Percentiles rank a stretch among this genome's conserved stretches.
phyloP scores from a whole-genome alignment of 2,797 vertebrate species.

The Iguana delicatissima region DNA sequence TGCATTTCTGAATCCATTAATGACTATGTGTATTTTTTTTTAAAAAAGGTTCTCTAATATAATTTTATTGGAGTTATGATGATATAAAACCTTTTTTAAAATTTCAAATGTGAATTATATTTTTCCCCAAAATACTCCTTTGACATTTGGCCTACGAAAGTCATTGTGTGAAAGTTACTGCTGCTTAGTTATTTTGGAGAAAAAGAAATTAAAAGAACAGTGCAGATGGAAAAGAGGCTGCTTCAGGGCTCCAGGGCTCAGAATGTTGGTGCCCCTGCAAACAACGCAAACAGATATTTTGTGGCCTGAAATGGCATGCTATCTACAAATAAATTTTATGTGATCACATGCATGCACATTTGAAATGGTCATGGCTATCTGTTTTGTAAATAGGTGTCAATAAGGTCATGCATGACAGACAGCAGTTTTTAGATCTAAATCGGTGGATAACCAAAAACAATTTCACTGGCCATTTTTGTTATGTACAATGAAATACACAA shows the following conservation, averaged over 20 bases:
- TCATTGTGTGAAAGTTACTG: background rate
- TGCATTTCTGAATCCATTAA: no score
- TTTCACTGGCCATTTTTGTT: no score
- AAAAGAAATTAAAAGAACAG: background rate
- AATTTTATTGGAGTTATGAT: background rate
- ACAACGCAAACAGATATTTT: background rate
- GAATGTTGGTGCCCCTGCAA: background rate
- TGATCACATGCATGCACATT: background rate
- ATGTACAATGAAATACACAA: no score
- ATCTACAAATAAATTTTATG: background rate
- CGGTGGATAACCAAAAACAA: no score
- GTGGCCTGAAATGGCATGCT: background rate
- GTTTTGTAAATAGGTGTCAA: background rate
- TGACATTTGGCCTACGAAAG: background rate
- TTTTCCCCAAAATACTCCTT: background rate
- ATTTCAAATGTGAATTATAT: background rate
- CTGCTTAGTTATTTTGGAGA: background rate
- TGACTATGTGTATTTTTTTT: background rate
- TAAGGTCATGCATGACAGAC: no score
- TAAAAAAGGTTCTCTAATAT: background rate
- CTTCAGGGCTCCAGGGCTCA: background rate
- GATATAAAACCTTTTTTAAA: background rate
- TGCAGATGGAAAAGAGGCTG: conserved; percentile 21
- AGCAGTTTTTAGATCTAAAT: no score
- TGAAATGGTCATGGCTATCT: background rate